phyloP scores from a whole-genome alignment of 2,113 vertebrate species.

The Anguilla japonica region DNA sequence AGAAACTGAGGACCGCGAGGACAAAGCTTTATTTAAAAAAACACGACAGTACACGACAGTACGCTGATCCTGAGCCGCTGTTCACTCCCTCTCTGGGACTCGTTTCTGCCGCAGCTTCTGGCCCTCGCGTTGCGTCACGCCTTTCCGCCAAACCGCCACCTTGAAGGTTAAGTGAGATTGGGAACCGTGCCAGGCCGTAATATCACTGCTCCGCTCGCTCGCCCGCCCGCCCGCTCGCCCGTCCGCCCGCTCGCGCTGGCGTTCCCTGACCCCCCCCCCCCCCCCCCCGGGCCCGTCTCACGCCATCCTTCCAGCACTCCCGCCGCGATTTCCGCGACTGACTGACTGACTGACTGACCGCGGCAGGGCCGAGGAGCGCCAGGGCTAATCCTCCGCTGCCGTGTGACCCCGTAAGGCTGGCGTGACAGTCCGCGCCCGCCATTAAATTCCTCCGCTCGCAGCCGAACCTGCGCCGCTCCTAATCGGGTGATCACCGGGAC shows the following conservation, averaged over 20 bases:
- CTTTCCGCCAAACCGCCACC: conserved; percentile 23
- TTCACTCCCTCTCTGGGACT: not conserved
- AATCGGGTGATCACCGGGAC: not conserved
- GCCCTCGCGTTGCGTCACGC: conserved; percentile 26
- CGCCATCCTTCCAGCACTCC: conserved; percentile 1
- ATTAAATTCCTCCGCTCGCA: not conserved
- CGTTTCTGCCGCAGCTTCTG: not conserved
- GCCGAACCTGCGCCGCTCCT: not conserved
- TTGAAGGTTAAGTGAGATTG: conserved; percentile 29
- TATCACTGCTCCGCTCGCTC: conserved; percentile 9
- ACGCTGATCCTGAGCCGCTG: not conserved
- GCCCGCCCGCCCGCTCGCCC: no score
- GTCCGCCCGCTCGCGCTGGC: not conserved
- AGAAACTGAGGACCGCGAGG: no score
- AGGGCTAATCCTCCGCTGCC: not conserved
- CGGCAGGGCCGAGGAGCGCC: not conserved
- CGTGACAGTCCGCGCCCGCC: not conserved
- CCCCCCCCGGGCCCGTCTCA: not conserved
- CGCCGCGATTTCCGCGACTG: not conserved
- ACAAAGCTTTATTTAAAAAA: no score
- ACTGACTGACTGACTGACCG: not conserved
- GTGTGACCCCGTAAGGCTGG: not conserved
- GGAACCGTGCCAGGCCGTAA: conserved; percentile 25
- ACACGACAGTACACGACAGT: not conserved
- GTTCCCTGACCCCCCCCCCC: not conserved